phyloP scores from a whole-genome alignment of 2,113 vertebrate species.

The Columba janthina region DNA sequence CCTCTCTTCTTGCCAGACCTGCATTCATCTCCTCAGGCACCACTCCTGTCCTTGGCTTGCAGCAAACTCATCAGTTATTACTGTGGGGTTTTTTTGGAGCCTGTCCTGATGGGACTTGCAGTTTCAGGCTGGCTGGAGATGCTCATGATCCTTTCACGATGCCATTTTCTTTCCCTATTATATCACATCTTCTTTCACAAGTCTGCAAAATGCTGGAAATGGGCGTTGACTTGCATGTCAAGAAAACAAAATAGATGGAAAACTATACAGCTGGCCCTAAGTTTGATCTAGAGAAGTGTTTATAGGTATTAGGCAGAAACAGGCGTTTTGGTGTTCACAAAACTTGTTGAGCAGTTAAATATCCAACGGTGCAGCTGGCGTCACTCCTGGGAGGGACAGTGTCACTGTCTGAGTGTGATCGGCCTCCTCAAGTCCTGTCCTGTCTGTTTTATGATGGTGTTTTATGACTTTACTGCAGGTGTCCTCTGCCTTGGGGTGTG shows the following conservation, averaged over 20 bases:
- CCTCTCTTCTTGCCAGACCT: neutral
- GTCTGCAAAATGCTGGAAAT: neutral
- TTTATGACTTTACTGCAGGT: neutral
- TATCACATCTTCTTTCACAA: neutral
- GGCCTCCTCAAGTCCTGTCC: neutral
- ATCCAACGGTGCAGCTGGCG: neutral
- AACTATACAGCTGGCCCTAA: neutral
- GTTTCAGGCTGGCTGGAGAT: neutral
- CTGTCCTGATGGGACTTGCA: neutral
- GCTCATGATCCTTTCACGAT: neutral
- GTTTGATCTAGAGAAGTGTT: neutral
- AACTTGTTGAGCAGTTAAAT: neutral
- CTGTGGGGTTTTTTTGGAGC: no score
- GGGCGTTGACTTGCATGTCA: neutral
- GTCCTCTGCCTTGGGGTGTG: neutral
- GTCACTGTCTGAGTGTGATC: neutral
- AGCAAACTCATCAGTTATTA: fast-evolving
- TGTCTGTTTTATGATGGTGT: neutral
- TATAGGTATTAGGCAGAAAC: neutral
- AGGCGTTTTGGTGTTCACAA: neutral
- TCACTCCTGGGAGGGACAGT: neutral
- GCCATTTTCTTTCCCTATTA: neutral
- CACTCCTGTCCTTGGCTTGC: neutral
- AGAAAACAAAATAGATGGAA: neutral
- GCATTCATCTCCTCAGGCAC: neutral